Conservation (phyloP, 2,888 invertebrate genomes). For the Netelia melanura region DNA sequence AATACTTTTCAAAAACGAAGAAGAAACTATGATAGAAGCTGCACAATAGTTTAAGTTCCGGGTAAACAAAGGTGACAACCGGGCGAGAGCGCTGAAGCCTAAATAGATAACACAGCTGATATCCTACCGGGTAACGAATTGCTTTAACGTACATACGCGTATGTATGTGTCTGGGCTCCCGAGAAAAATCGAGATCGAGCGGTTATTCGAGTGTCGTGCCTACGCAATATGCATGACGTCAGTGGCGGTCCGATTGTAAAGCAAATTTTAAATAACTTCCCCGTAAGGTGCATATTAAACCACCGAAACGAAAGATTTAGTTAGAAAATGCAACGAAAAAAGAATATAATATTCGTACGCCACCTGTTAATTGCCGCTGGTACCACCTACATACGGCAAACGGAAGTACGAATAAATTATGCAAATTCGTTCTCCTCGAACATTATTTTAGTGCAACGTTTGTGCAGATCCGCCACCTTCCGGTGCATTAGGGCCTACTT, state of each 20-base stretch:
- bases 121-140: conserved; percentile 70
- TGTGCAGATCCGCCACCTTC: not conserved
- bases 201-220: not conserved
- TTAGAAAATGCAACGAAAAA: conserved; percentile 12
- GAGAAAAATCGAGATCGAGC: conserved; percentile 8
- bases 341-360: conserved; percentile 23
- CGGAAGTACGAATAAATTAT: conserved; percentile 48
- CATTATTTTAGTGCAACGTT: conserved; percentile 18
- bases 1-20: not conserved
- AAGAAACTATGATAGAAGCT: not conserved
- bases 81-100: conserved; percentile 71
- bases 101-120: conserved; percentile 80
- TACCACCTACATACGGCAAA: not conserved
- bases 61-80: conserved; percentile 77
- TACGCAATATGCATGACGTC: not conserved
- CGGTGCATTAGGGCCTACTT: conserved; percentile 5
- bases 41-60: conserved; percentile 64
- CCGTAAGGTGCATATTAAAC: not conserved
- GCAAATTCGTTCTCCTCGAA: conserved; percentile 17
- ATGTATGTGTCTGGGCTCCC: not conserved
- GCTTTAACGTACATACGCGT: conserved; percentile 72
- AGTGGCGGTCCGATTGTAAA: not conserved
- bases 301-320: not conserved
- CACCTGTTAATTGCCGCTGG: conserved; percentile 51
- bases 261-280: not conserved